Conservation (phyloP, 2,113 vertebrate species). For the Coracopsis vasa region DNA sequence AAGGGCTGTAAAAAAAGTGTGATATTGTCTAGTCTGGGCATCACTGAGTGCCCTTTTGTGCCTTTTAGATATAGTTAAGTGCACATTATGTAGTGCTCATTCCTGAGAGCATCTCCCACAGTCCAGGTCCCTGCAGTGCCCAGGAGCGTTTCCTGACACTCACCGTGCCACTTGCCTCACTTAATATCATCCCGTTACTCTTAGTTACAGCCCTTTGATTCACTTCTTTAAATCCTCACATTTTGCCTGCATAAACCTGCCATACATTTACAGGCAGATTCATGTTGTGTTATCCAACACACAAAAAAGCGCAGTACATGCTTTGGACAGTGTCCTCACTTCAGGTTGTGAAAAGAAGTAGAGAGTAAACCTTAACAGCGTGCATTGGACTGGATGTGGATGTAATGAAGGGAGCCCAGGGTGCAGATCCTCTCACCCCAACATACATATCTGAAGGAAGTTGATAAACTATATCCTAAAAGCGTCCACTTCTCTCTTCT, state of each 20-base stretch:
- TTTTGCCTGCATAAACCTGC: slow-evolving; percentile 39
- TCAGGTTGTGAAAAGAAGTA: not conserved
- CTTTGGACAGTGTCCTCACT: not conserved
- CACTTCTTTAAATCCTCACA: slow-evolving; percentile 9
- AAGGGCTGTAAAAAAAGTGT: not conserved
- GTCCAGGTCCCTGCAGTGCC: not conserved
- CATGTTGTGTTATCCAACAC: not conserved
- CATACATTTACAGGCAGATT: not conserved
- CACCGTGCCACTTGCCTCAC: not conserved
- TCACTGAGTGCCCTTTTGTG: not conserved
- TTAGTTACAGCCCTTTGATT: not conserved
- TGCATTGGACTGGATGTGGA: not conserved
- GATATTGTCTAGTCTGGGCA: not conserved
- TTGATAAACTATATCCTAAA: not conserved
- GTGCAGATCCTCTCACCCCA: not conserved
- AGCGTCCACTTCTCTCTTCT: not conserved
- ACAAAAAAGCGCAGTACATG: not conserved
- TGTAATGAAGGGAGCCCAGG: not conserved
- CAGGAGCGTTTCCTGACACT: not conserved
- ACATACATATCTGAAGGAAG: not conserved
- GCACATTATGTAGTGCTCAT: not conserved
- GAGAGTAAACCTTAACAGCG: not conserved
- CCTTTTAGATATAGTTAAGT: slow-evolving; percentile 1
- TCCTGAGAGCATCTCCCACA: not conserved
- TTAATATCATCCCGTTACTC: slow-evolving; percentile 28